Evolutionary conservation across 1,140 invertebrate species (phyloP).

Genomic region (Zaprionus ornatus): DNA sequence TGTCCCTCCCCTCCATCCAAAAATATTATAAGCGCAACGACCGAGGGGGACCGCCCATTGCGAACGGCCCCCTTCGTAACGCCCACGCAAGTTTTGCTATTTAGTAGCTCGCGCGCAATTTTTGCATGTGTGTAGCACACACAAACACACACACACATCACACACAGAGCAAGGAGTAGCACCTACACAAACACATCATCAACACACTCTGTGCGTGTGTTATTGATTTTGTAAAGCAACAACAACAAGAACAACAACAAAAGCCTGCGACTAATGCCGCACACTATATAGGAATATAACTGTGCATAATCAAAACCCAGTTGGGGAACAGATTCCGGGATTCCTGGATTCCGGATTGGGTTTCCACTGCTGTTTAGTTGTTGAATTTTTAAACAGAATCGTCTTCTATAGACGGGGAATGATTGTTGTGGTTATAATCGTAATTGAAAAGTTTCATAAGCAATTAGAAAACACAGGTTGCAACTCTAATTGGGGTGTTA

Average conservation of each 20-base stretch:
- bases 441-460: no score
- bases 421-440: no score
- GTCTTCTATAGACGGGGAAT: not conserved
- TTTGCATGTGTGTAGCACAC: slow-evolving; percentile 58
- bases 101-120: slow-evolving; percentile 42
- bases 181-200: not conserved
- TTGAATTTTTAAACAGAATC: not conserved
- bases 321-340: not conserved
- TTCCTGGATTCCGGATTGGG: not conserved
- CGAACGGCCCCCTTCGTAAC: no score
- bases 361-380: not conserved
- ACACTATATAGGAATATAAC: not conserved
- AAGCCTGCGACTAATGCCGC: slow-evolving; percentile 10
- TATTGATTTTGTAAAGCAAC: slow-evolving; percentile 74
- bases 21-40: slow-evolving; percentile 47
- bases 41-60: not conserved
- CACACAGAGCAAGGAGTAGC: not conserved
- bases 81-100: slow-evolving; percentile 27
- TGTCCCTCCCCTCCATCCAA: not conserved
- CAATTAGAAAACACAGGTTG: no score
- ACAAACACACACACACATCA: slow-evolving; percentile 8
- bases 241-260: slow-evolving; percentile 18
- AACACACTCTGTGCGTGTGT: slow-evolving; percentile 35
- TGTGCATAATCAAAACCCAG: not conserved
- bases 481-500: no score